phyloP scores from a whole-genome alignment of 2,113 vertebrate species.

The Motacilla tschutschensis region DNA sequence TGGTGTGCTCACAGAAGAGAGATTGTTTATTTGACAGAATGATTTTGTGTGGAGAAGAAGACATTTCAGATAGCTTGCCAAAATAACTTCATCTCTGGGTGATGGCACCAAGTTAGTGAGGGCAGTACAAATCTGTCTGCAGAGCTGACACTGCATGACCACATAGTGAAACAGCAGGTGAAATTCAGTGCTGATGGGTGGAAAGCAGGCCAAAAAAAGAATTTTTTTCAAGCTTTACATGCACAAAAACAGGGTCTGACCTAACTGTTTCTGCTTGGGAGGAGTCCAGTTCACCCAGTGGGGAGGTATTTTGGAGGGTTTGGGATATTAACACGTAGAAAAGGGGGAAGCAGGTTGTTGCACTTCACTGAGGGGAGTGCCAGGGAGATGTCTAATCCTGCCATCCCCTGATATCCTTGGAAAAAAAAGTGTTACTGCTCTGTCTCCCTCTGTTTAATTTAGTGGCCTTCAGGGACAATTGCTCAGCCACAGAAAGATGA shows the following conservation, averaged over 20 bases:
- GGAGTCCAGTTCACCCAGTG: fast-evolving
- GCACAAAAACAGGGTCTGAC: not conserved
- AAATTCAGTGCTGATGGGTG: not conserved
- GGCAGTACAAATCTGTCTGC: not conserved
- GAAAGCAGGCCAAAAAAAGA: not conserved
- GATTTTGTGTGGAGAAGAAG: not conserved
- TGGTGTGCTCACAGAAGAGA: conserved; percentile 31
- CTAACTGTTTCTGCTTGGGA: not conserved
- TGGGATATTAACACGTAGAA: not conserved
- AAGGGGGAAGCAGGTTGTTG: not conserved
- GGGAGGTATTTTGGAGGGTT: not conserved
- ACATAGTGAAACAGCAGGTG: not conserved
- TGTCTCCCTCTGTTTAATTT: conserved; percentile 8
- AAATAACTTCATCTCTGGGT: conserved; percentile 26
- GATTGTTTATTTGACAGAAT: conserved; percentile 32
- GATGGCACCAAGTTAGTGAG: not conserved
- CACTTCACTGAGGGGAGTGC: not conserved
- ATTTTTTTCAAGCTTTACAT: not conserved
- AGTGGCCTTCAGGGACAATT: not conserved
- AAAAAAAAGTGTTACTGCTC: not conserved
- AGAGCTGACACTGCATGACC: not conserved
- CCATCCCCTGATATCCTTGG: not conserved
- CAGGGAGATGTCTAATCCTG: not conserved
- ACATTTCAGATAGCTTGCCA: conserved; percentile 15
- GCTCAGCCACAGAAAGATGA: not conserved